Evolutionary conservation across 2,797 vertebrate species (phyloP), one percentile per base, ranked within the genome.

Genomic region (Synaphobranchus kaupii): DNA sequence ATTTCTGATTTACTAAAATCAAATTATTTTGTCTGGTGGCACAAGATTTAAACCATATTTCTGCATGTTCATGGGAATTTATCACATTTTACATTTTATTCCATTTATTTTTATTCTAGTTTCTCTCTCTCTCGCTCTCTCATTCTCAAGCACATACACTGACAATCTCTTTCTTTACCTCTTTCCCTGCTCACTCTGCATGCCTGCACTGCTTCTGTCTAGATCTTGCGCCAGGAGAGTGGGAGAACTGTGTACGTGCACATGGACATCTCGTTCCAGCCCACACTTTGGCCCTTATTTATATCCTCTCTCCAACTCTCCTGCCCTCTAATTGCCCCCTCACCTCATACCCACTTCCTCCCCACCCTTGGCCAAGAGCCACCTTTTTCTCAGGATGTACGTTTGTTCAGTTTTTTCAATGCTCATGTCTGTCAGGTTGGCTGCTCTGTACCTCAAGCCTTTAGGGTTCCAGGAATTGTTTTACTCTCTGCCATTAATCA

Each of bases 131-230:
- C 58, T 6, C 58, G 25, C 20, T 4, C 58, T 25, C 15, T 63
- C 58, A 20, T 2, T 63, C 22, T 63, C 39, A 9, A 85, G 91
- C 92, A 92, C 87, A 88, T 91, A 91, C 87, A 94, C 94, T 96
- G 94, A 96, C 95, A 89, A 90, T 94, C 92, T 96, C 91, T 39
- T 20, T 96, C 93, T 95, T 92, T 95, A 94, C 95, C 93, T 95
- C 93, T 95, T 92, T 94, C 94, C 94, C 94, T 90, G 93, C 95
- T 94, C 92, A 92, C 89, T 96, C 94, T 96, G 95, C 95, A 96
- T 96, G 95, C 94, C 92, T 84, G 87, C 93, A 94, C 95, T 94
- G 94, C 95, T 95, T 63, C 95, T 96, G 96, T 95, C 94, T 94
- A 94, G 95, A 95, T 91, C 94, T 92, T 92, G 93, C 17, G 20